Conservation (phyloP, 2,888 invertebrate species). For the Mythimna loreyi region DNA sequence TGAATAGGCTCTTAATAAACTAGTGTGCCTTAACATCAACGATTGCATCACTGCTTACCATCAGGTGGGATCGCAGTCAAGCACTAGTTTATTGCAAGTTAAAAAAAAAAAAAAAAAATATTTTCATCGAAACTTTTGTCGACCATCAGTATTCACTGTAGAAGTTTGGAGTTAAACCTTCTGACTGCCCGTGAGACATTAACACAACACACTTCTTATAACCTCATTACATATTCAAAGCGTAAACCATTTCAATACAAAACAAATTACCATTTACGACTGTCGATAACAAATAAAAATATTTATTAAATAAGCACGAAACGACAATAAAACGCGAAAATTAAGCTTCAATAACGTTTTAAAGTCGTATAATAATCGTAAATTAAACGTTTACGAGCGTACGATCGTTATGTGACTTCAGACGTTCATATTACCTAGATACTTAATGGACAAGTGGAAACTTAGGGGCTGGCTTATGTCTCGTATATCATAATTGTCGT, state of each 20-base stretch:
- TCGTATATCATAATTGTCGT: constrained; percentile 42
- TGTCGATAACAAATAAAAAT: constrained; percentile 64
- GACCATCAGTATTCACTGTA: not conserved
- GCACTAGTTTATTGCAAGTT: no score
- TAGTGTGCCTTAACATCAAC: no score
- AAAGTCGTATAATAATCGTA: constrained; percentile 80
- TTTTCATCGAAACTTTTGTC: not conserved
- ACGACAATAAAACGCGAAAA: constrained; percentile 81
- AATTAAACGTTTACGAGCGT: constrained; percentile 72
- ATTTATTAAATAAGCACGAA: constrained; percentile 81
- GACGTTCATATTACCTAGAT: constrained; percentile 72
- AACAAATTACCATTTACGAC: constrained; percentile 75
- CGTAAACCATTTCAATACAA: constrained; percentile 67
- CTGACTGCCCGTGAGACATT: constrained; percentile 1
- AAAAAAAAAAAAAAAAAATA: no score
- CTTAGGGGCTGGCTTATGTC: constrained; percentile 29
- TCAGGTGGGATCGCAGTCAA: no score
- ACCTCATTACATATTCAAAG: constrained; percentile 60
- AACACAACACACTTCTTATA: constrained; percentile 33
- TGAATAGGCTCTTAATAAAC: no score
- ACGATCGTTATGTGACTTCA: constrained; percentile 70
- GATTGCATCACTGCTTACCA: no score
- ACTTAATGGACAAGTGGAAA: constrained; percentile 63
- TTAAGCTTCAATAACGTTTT: constrained; percentile 80
- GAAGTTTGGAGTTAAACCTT: constrained; percentile 17